Conservation (phyloP, 2,113 vertebrate species). For the Saguinus imperator region DNA sequence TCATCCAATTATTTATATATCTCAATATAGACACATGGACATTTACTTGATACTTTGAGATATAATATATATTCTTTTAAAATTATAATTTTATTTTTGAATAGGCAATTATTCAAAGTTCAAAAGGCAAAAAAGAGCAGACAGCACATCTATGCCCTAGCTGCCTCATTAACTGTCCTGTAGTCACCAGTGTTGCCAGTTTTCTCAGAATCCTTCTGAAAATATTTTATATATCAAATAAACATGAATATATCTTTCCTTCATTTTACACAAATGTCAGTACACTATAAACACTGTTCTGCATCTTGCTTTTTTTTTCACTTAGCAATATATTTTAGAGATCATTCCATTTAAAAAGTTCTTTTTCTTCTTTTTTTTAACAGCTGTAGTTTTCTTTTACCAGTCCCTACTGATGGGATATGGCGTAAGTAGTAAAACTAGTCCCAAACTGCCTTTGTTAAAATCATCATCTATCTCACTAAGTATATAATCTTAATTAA, state of each 20-base stretch:
- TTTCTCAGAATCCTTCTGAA: conserved; percentile 3
- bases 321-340: not conserved
- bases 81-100: not conserved
- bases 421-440: not conserved
- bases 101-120: not conserved
- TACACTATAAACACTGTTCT: not conserved
- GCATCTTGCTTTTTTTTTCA: not conserved
- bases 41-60: not conserved
- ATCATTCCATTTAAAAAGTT: not conserved
- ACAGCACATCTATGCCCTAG: not conserved
- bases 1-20: not conserved
- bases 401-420: not conserved
- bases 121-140: not conserved
- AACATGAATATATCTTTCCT: not conserved
- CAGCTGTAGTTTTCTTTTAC: not conserved
- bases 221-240: not conserved
- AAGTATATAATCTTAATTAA: not conserved
- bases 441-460: not conserved
- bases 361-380: not conserved
- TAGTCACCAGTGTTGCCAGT: not conserved
- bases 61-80: not conserved
- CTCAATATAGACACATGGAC: not conserved
- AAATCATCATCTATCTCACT: not conserved
- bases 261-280: not conserved
- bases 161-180: not conserved